Base-by-base conservation (phyloP, 2,113 vertebrate genomes). In the Rallus limicola region DNA sequence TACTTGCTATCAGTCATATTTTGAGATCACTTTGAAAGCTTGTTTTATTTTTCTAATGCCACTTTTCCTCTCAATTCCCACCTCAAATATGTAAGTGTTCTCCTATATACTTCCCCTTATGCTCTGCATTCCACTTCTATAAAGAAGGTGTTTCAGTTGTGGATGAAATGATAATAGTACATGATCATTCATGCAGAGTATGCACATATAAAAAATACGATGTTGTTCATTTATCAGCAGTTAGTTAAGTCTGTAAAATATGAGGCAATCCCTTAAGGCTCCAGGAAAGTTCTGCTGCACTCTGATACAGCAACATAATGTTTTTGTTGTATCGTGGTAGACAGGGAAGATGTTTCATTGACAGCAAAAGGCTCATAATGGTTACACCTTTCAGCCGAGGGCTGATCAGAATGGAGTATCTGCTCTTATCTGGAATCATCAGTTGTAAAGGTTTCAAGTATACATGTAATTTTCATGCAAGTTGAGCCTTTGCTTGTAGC, bases 371-470 rank as follows among this genome's bases (percentile, higher is more conserved):
- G 60, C 79, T 92, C 42, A 0, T 64, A 86, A 82, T 81, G 89
- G 89, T 97, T 95, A 95, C 97, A 95, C 95, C 95, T 95, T 95
- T 95, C 95, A 97, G 93, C 96, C 76, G 7, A 97, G 95, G 93
- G 93, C 94, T 97, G 94, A 96, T 95, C 86, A 71, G 91, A 85
- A 96, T 0, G 1, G 89, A 94, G 91, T 83, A 96, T 76, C 91
- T 95, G 29, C 68, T 83, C 84, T 97, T 96, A 97, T 96, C 96
- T 97, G 74, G 67, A 86, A 87, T 58, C 71, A 95, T 97, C 97
- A 95, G 96, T 81, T 97, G 96, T 96, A 97, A 96, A 92, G 94
- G 91, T 92, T 97, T 95, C 93, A 97, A 97, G 93, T 74, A 92
- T 92, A 97, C 87, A 81, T 96, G 96, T 94, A 88, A 96, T 97